Base-by-base conservation (phyloP, 2,888 invertebrate species). In the Phrixothrix hirtus region DNA sequence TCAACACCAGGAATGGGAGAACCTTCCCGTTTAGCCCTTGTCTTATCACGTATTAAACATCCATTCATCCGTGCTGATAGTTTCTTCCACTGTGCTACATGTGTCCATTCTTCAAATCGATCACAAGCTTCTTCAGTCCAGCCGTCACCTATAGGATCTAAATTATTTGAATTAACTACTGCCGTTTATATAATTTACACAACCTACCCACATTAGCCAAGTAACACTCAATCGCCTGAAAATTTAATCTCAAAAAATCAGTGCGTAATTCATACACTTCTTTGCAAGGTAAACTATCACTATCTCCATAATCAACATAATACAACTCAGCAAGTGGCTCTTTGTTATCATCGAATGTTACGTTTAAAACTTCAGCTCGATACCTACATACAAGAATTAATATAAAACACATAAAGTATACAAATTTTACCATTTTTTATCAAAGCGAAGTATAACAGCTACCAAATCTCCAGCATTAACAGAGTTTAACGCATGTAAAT, bases 231-330 rank as follows among this genome's bases (percentile, higher is more conserved):
- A 95, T 86, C 0, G 95, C 94, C 82, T 95, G 88, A 67, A 87
- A 86, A 36, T 87, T 81, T 9, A 92, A 78, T 41, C 83, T 78
- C 37, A 90, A 74, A 67, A 89, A 83, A 69, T 92, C 88, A 0
- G 89, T 87, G 29, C 88, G 81, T 52, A 93, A 77, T 64, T 88
- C 87, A 59, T 83, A 86, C 7, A 93, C 75, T 54, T 88, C 83
- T 41, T 81, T 79, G 1, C 82, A 80, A 0, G 81, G 76, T 2
- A 89, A 79, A 65, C 82, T 81, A 64, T 88, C 88, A 52, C 83
- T 84, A 74, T 95, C 92, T 0, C 95, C 95, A 73, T 92, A 95
- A 78, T 95, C 95, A 42, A 94, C 82, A 75, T 85, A 94, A 72
- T 88, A 90, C 16, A 94, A 80, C 64, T 86, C 84, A 0, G 86